A percentile compares a stretch with the other conserved stretches of the same genome.
Conservation (phyloP, 2,797 vertebrate species). For the Smutsia gigantea region DNA sequence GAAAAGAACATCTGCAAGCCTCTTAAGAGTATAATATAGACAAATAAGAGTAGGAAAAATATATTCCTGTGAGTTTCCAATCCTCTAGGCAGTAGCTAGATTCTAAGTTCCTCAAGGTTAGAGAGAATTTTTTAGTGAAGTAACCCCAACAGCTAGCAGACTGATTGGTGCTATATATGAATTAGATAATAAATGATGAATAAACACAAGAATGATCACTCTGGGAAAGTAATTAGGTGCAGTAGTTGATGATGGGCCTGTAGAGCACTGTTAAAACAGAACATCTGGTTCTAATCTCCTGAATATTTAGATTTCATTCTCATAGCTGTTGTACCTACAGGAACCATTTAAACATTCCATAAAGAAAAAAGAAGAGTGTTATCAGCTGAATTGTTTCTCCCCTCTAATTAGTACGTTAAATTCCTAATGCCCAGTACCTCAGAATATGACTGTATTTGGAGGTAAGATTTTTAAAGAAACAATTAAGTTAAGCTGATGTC, state of each 20-base stretch:
- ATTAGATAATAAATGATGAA: not conserved
- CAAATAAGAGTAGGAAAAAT: not conserved
- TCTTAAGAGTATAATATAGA: not conserved
- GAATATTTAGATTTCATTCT: slow-evolving; percentile 1
- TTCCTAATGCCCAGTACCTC: not conserved
- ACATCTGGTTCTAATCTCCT: not conserved
- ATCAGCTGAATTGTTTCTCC: not conserved
- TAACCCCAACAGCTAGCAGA: not conserved
- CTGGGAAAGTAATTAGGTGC: not conserved
- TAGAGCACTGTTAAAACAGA: not conserved
- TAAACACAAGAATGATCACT: not conserved
- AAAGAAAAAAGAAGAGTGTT: not conserved
- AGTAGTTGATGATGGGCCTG: not conserved
- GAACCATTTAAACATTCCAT: not conserved
- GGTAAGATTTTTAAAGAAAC: not conserved
- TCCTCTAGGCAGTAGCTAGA: not conserved
- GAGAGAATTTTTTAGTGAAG: not conserved
- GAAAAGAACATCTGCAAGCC: not conserved
- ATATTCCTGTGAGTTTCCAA: not conserved
- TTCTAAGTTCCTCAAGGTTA: not conserved
- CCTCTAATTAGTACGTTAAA: not conserved
- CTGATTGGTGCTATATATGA: not conserved
- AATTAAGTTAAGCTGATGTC: not conserved
- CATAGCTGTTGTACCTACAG: not conserved
- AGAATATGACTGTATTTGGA: not conserved